These are phyloP conservation scores for Hepsetus odoe DNA, from an alignment of 2,113 vertebrate genomes.

Conservation along the genomic window DNA sequence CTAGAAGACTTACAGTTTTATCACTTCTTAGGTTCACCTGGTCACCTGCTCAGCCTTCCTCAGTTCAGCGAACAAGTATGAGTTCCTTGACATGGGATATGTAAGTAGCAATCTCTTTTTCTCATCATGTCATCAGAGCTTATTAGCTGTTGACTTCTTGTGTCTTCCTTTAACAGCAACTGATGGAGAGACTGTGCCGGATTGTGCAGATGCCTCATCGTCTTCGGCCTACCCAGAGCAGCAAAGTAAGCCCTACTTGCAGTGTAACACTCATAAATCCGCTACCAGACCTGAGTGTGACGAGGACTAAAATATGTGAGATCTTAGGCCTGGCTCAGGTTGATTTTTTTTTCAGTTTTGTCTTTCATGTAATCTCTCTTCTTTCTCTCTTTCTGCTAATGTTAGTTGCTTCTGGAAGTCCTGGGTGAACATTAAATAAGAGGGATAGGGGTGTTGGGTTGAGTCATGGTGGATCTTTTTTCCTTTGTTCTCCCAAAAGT, in stretches of 20 bases:
- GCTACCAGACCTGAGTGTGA: too few species aligned
- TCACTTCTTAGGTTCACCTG: constrained; percentile 80
- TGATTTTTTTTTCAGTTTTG: too few species aligned
- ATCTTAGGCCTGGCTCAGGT: too few species aligned
- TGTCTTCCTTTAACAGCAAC: constrained; percentile 77
- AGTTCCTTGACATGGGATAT: constrained; percentile 92
- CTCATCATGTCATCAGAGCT: neutral
- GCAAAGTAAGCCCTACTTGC: constrained; percentile 78
- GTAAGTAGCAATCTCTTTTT: constrained; percentile 75
- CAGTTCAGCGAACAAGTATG: constrained; percentile 89
- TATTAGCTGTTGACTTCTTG: constrained; percentile 11
- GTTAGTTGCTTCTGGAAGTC: too few species aligned
- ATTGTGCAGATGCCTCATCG: constrained; percentile 85
- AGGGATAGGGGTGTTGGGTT: too few species aligned
- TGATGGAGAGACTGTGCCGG: constrained; percentile 89
- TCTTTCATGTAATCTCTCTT: too few species aligned
- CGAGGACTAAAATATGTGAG: too few species aligned
- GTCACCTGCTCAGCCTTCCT: constrained; percentile 91
- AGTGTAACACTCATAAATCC: neutral
- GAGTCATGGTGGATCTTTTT: too few species aligned
- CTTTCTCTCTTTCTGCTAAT: too few species aligned
- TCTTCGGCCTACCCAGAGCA: constrained; percentile 86
- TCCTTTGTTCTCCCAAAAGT: too few species aligned
- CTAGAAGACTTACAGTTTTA: neutral
- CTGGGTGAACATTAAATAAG: too few species aligned